A percentile compares a stretch with the other conserved stretches of the same genome.
These are phyloP conservation scores for Lophius piscatorius DNA, from an alignment of 2,113 vertebrate genomes.

Conservation along the genomic window DNA sequence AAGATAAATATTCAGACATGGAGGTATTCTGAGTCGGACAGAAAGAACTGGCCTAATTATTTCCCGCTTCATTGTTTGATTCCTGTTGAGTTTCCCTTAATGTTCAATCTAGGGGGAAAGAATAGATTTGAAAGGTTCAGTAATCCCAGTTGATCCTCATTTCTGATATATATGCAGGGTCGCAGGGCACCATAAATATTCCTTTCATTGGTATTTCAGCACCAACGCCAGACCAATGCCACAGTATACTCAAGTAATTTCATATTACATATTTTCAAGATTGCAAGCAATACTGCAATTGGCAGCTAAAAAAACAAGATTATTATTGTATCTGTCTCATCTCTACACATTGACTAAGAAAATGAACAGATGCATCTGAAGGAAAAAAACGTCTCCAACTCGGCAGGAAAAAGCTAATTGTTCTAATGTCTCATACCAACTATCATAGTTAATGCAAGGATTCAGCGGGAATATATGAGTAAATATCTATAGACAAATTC, in stretches of 20 bases:
- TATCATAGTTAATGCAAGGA: background rate
- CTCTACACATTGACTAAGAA: constrained; percentile 35
- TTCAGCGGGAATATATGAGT: background rate
- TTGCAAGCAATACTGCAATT: constrained; percentile 22
- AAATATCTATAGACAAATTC: constrained; percentile 14
- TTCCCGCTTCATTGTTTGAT: constrained; percentile 59
- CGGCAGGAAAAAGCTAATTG: no score
- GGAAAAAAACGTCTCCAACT: no score
- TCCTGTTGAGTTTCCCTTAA: constrained; percentile 55
- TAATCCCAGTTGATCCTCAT: constrained; percentile 63
- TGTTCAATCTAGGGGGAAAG: constrained; percentile 56
- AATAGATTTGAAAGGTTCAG: constrained; percentile 50
- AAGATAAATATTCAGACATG: constrained; percentile 12
- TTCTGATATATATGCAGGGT: constrained; percentile 46
- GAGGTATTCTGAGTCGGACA: constrained; percentile 47
- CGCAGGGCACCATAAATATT: constrained; percentile 50
- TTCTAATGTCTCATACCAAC: background rate
- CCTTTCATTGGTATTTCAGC: constrained; percentile 36
- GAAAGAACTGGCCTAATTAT: constrained; percentile 60
- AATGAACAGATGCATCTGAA: constrained; percentile 41
- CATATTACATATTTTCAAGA: constrained; percentile 51
- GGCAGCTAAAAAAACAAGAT: constrained; percentile 31
- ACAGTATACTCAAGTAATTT: constrained; percentile 42
- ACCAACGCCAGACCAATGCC: constrained; percentile 27
- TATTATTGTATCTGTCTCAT: constrained; percentile 47